Evolutionary conservation across 2,113 vertebrate genomes (phyloP).

Genomic region (Apistogramma diplotaenia): DNA sequence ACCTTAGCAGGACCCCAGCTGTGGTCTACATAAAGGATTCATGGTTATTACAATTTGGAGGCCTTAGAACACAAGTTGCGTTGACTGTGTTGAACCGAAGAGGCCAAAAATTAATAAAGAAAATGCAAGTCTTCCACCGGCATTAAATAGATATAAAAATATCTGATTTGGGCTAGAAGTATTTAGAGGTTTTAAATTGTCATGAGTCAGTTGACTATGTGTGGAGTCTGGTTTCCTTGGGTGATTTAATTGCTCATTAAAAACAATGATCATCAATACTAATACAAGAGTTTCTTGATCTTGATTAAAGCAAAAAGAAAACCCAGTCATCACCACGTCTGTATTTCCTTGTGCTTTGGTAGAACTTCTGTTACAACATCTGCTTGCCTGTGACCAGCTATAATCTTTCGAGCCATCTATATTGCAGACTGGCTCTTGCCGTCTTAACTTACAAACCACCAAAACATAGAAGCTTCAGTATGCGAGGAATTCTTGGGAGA

Average conservation of each 20-base stretch:
- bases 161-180: too few species aligned
- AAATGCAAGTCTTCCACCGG: too few species aligned
- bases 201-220: not conserved
- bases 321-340: not conserved
- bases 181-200: too few species aligned
- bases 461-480: slow-evolving; percentile 26
- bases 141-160: too few species aligned
- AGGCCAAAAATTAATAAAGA: not conserved
- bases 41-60: not conserved
- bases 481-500: slow-evolving; percentile 45
- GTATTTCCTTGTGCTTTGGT: not conserved
- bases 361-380: not conserved
- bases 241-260: not conserved
- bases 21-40: not conserved
- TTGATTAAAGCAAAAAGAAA: not conserved
- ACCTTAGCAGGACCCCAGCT: not conserved
- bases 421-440: not conserved
- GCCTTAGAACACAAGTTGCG: not conserved
- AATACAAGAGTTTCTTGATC: not conserved
- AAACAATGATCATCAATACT: not conserved
- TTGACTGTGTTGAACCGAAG: not conserved
- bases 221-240: not conserved
- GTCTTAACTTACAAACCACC: slow-evolving; percentile 16
- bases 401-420: not conserved
- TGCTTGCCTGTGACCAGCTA: not conserved